These are phyloP conservation scores for Paragorgia papillata DNA, from an alignment of 92 coral and sea anemone genomes.

Conservation along the genomic window DNA sequence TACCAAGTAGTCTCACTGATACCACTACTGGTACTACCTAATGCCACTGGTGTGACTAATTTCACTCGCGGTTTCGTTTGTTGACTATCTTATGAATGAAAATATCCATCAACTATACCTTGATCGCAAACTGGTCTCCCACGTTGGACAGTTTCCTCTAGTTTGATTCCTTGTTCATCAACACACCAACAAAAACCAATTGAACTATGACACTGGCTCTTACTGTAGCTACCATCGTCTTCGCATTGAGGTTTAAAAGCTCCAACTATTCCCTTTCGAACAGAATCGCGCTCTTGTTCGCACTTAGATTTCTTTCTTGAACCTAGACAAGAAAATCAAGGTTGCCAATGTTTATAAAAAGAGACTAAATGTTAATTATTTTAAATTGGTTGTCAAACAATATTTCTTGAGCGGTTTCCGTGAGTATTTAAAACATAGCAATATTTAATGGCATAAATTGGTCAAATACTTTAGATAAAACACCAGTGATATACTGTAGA, in stretches of 20 bases:
- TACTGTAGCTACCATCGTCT: constrained; percentile 78
- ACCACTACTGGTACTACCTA: too few relatives aligned
- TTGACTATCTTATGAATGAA: too few relatives aligned
- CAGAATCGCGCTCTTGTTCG: constrained; percentile 55
- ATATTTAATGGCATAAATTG: too few relatives aligned
- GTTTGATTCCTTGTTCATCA: constrained; percentile 65
- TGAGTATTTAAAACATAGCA: too few relatives aligned
- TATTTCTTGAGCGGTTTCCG: too few relatives aligned
- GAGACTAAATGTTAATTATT: too few relatives aligned
- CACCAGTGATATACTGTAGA: too few relatives aligned
- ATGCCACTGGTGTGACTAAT: too few relatives aligned
- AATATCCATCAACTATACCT: neutral
- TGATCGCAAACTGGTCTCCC: constrained; percentile 1
- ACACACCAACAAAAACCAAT: constrained; percentile 92
- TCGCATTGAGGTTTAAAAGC: constrained; percentile 68
- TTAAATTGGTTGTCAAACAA: too few relatives aligned
- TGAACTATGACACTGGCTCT: constrained; percentile 73
- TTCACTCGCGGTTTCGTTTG: too few relatives aligned
- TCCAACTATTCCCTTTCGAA: constrained; percentile 41
- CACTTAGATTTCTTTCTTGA: neutral
- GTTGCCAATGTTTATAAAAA: neutral
- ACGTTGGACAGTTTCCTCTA: constrained; percentile 56
- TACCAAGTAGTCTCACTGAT: too few relatives aligned
- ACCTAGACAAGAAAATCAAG: neutral
- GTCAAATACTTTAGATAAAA: too few relatives aligned